Evolutionary conservation across 2,888 invertebrate genomes (phyloP).

Genomic region (Mythimna lalbum): DNA sequence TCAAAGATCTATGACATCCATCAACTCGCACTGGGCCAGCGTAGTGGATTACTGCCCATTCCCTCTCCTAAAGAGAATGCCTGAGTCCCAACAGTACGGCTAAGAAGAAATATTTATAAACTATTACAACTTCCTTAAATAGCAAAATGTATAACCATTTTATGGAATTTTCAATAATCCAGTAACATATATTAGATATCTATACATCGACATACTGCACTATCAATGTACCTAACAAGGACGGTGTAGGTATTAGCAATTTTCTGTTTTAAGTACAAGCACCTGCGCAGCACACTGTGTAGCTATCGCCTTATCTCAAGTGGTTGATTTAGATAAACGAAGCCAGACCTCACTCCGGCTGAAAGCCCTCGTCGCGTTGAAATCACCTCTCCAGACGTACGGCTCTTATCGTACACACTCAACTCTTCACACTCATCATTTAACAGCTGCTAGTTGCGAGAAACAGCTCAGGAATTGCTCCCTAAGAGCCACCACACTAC

Average conservation of each 20-base stretch:
- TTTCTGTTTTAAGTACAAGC: slow-evolving; percentile 46
- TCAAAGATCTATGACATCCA: too few relatives aligned
- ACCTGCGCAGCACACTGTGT: slow-evolving; percentile 46
- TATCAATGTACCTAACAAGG: slow-evolving; percentile 40
- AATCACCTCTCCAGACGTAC: slow-evolving; percentile 60
- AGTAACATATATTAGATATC: neutral
- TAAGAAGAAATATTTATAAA: too few relatives aligned
- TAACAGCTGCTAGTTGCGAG: slow-evolving; percentile 40
- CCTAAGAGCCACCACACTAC: slow-evolving; percentile 18
- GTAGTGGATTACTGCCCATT: too few relatives aligned
- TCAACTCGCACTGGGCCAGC: too few relatives aligned
- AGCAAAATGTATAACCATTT: too few relatives aligned
- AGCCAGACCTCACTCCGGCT: slow-evolving; percentile 42
- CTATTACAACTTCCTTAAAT: too few relatives aligned
- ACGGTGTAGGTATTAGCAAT: slow-evolving; percentile 42
- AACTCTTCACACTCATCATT: slow-evolving; percentile 47
- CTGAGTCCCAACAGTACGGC: too few relatives aligned
- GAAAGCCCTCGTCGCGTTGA: slow-evolving; percentile 58
- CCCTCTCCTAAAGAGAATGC: too few relatives aligned
- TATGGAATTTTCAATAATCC: too few relatives aligned
- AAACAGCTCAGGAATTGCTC: slow-evolving; percentile 38
- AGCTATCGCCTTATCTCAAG: slow-evolving; percentile 64
- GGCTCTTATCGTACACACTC: slow-evolving; percentile 61
- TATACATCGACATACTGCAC: slow-evolving; percentile 6
- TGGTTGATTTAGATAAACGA: slow-evolving; percentile 66